phyloP scores from a whole-genome alignment of 1,140 invertebrate species.

The Augochlora pura region DNA sequence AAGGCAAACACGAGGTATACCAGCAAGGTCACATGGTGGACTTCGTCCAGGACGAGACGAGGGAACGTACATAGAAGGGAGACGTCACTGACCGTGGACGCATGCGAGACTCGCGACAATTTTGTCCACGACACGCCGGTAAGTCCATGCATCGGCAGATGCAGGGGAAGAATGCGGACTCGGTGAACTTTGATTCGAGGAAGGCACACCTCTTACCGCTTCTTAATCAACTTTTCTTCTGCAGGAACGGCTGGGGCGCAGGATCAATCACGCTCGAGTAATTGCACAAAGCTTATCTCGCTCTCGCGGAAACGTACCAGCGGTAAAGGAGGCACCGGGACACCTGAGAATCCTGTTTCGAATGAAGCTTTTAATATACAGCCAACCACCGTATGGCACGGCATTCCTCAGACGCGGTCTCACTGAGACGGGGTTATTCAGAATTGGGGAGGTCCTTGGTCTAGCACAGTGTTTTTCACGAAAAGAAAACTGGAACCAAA shows the following conservation, averaged over 20 bases:
- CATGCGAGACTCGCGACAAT: conserved; percentile 60
- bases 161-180: conserved; percentile 41
- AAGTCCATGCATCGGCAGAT: conserved; percentile 44
- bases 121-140: conserved; percentile 40
- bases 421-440: too few relatives aligned
- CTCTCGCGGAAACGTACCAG: neutral
- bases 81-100: conserved; percentile 63
- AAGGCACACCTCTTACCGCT: conserved; percentile 12
- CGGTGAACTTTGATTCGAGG: conserved; percentile 35
- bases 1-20: conserved; percentile 36
- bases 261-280: neutral
- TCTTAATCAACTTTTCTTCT: conserved; percentile 2
- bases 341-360: neutral
- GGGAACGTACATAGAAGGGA: conserved; percentile 42
- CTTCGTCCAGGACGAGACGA: conserved; percentile 32
- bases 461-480: too few relatives aligned
- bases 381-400: neutral
- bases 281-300: neutral
- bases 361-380: neutral
- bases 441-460: too few relatives aligned
- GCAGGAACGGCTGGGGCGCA: too few relatives aligned
- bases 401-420: too few relatives aligned
- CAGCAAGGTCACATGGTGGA: conserved; percentile 53
- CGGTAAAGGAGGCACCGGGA: neutral
- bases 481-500: too few relatives aligned